Conservation (phyloP, 2,888 invertebrate genomes). For the Aelia acuminata region DNA sequence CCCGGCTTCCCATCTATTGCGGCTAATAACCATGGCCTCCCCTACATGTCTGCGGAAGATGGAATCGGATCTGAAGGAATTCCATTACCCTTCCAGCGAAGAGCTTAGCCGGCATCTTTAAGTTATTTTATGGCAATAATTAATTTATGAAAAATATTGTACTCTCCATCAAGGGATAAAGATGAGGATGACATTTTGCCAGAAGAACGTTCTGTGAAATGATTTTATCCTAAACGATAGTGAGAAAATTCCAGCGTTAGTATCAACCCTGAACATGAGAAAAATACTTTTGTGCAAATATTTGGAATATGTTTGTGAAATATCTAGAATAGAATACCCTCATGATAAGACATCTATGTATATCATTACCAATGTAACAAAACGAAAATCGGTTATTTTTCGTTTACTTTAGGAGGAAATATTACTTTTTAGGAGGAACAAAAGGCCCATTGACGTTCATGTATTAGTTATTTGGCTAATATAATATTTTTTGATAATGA, state of each 20-base stretch:
- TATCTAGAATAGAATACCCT: not conserved
- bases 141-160: not conserved
- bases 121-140: not conserved
- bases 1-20: not conserved
- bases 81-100: slow-evolving; percentile 2
- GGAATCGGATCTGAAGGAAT: slow-evolving; percentile 8
- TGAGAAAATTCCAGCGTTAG: not conserved
- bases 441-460: no score
- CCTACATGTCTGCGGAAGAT: not conserved
- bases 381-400: no score
- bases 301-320: not conserved
- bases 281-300: not conserved
- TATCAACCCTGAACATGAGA: not conserved
- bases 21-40: slow-evolving; percentile 2
- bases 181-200: not conserved
- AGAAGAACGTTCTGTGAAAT: not conserved
- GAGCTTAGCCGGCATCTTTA: not conserved
- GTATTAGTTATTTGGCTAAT: no score
- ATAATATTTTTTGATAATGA: no score
- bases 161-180: not conserved
- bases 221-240: not conserved
- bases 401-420: no score
- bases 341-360: not conserved
- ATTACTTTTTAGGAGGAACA: no score
- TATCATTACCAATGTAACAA: not conserved